These are phyloP conservation scores for Lateolabrax maculatus DNA, from an alignment of 2,797 vertebrate genomes.

Conservation along the genomic window DNA sequence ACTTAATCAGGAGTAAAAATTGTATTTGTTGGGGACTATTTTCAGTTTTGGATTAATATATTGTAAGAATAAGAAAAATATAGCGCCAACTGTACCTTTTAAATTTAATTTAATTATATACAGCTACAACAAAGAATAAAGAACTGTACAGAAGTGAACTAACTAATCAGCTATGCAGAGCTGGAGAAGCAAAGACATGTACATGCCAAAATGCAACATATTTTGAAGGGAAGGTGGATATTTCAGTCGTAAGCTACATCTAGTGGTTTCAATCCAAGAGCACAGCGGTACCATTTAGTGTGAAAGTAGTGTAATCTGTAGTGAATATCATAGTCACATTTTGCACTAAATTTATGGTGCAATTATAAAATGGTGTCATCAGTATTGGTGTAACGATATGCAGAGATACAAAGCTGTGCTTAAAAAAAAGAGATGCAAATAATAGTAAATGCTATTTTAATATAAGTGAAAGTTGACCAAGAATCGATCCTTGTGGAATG, in stretches of 20 bases:
- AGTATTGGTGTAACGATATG: background rate
- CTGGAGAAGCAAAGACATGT: no score
- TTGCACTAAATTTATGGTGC: no score
- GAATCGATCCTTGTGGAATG: constrained; percentile 14
- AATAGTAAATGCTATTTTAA: background rate
- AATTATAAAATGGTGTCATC: no score
- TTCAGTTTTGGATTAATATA: background rate
- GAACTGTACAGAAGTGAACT: background rate
- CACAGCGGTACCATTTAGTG: no score
- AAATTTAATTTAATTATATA: background rate
- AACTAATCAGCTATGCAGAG: no score
- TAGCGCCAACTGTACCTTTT: no score
- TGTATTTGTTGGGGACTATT: background rate
- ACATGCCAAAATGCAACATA: no score
- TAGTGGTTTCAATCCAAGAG: no score
- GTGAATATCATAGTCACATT: background rate
- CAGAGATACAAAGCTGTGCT: background rate
- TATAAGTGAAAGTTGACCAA: background rate
- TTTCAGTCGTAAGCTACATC: no score
- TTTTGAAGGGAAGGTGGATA: no score
- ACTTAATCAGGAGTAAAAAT: background rate
- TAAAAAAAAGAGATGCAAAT: background rate
- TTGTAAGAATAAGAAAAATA: background rate
- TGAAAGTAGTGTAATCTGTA: no score
- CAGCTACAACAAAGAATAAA: no score